These are phyloP conservation scores for Sebastes diploproa DNA, from an alignment of 2,797 vertebrate genomes.

Conservation along the genomic window DNA sequence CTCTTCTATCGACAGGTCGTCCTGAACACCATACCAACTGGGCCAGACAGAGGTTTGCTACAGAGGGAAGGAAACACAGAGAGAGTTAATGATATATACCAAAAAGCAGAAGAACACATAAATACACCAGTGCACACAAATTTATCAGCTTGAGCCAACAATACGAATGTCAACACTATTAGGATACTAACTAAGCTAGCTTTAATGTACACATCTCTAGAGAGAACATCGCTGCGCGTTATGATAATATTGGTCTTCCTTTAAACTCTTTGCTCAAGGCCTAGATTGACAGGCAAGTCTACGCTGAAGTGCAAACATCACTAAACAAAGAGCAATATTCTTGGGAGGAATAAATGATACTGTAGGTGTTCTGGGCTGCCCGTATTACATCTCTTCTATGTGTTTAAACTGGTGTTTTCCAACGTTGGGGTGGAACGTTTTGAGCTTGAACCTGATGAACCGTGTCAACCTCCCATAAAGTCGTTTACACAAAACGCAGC, in stretches of 20 bases:
- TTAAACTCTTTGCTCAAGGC: not conserved
- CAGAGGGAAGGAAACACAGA: conserved; percentile 6
- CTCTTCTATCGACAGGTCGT: conserved; percentile 84
- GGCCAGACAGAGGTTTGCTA: conserved; percentile 85
- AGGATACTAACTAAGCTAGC: not conserved
- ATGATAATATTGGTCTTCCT: not conserved
- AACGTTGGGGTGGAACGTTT: not conserved
- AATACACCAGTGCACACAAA: not conserved
- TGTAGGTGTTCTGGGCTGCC: not conserved
- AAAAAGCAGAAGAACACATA: conserved; percentile 1
- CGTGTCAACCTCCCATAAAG: not conserved
- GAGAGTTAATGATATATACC: not conserved
- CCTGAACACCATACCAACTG: conserved; percentile 86
- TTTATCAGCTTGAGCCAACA: not conserved
- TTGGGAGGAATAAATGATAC: not conserved
- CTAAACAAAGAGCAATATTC: conserved; percentile 11
- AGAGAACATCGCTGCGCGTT: not conserved
- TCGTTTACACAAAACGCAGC: not conserved
- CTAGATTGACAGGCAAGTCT: not conserved
- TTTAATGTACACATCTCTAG: conserved; percentile 18
- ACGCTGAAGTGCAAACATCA: not conserved
- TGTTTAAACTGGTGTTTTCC: not conserved
- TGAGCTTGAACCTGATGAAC: not conserved
- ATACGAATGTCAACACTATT: not conserved
- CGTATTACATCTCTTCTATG: not conserved